Evolutionary conservation across 2,888 invertebrate species (phyloP).

Genomic region (Drosophila greeni): DNA sequence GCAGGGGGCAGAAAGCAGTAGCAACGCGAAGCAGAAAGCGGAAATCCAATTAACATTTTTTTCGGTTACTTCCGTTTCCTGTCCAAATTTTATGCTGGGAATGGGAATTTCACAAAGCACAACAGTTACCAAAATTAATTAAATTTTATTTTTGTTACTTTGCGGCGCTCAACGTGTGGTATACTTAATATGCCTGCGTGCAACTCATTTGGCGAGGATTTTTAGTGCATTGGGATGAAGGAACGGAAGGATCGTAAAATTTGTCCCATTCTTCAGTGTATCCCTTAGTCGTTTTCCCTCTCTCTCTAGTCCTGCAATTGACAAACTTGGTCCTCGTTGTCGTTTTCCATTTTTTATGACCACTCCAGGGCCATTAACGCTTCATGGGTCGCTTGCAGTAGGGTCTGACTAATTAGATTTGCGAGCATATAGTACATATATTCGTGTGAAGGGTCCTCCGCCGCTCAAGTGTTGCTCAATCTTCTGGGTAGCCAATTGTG

Average conservation of each 20-base stretch:
- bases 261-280: slow-evolving; percentile 11
- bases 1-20: background rate
- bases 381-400: slow-evolving; percentile 36
- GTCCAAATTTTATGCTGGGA: slow-evolving; percentile 31
- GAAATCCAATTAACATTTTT: slow-evolving; percentile 70
- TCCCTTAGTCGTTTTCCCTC: background rate
- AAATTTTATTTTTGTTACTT: slow-evolving; percentile 48
- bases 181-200: slow-evolving; percentile 51
- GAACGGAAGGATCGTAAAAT: slow-evolving; percentile 27
- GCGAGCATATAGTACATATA: slow-evolving; percentile 23
- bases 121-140: slow-evolving; percentile 18
- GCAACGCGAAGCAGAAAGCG: slow-evolving; percentile 27
- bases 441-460: slow-evolving; percentile 4
- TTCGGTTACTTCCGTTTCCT: slow-evolving; percentile 53
- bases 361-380: slow-evolving; percentile 52
- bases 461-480: slow-evolving; percentile 45
- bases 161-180: slow-evolving; percentile 54
- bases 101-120: slow-evolving; percentile 25
- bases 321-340: slow-evolving; percentile 46
- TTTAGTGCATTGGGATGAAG: slow-evolving; percentile 28
- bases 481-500: slow-evolving; percentile 43
- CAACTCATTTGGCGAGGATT: slow-evolving; percentile 37
- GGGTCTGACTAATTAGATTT: slow-evolving; percentile 66
- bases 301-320: slow-evolving; percentile 52
- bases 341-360: slow-evolving; percentile 51